Evolutionary conservation across 2,113 vertebrate genomes (phyloP), one percentile per base, ranked within the genome.

Genomic region (Isichthys henryi): DNA sequence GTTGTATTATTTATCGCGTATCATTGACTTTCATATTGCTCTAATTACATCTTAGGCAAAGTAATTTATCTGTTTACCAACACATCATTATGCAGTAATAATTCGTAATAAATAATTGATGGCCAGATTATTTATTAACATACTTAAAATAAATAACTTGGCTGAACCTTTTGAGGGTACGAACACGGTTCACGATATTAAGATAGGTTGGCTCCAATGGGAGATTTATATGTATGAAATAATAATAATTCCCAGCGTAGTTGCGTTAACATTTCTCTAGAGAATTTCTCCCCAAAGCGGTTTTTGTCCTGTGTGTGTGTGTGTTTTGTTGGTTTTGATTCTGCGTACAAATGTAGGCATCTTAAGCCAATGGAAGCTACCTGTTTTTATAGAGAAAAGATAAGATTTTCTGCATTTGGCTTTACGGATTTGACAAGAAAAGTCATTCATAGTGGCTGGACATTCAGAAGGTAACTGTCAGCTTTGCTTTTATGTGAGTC

Each of bases 61-160:
- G 17, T 31, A 77, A 77, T 77, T 77, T 15, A 80, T 17, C 74
- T 13, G 70, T 77, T 1, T 77, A 43, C 35, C 6, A 2, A 35
- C 74, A 43, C 13, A 43, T 80, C 74, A 80, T 70, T 70, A 70
- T 31, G n/a, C 62, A 70, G 62, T 31, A 31, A 70, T 70, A 70
- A 70, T 70, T 31, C 10, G 3, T 70, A 31, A 31, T 70, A 70
- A 70, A 70, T 70, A 70, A 70, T 27, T 70, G 62, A 70, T 3
- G 27, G 10, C 62, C 62, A 11, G 62, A 70, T 70, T 70, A 70
- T 70, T 70, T 70, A 70, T 70, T 70, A 70, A 70, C 62, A 70
- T 70, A 70, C 62, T 70, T 70, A 70, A 70, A 70, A 70, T 70
- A 70, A 70, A 70, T 70, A 70, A 70, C 62, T 70, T 70, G 62